phyloP scores from a whole-genome alignment of 2,113 vertebrate species.

The Spilogale gracilis region DNA sequence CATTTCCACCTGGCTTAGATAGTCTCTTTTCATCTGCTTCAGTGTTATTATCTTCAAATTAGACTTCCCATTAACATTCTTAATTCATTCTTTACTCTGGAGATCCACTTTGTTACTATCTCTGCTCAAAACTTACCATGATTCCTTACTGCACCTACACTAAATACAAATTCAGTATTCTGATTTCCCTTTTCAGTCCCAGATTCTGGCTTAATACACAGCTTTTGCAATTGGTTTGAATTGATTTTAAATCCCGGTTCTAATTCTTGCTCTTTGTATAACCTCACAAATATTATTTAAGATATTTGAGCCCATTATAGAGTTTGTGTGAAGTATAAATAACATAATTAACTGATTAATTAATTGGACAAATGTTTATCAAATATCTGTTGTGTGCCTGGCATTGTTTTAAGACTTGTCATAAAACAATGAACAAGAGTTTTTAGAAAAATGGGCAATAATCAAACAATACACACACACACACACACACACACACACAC shows the following conservation, averaged over 20 bases:
- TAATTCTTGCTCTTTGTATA: not conserved
- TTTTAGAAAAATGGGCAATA: not conserved
- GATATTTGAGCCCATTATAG: not conserved
- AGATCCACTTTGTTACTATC: not conserved
- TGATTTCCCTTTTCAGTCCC: not conserved
- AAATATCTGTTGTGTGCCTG: not conserved
- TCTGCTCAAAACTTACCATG: not conserved
- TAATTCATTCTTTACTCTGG: not conserved
- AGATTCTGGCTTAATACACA: not conserved
- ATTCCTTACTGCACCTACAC: not conserved
- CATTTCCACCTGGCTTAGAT: not conserved
- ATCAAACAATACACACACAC: not conserved
- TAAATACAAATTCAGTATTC: not conserved
- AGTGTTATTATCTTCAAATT: not conserved
- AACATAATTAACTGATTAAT: not conserved
- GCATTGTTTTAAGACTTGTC: not conserved
- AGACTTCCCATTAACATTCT: not conserved
- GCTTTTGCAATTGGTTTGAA: not conserved
- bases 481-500: not conserved
- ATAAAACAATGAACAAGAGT: not conserved
- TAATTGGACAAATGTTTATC: conserved; percentile 50
- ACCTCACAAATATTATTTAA: not conserved
- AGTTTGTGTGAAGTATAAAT: not conserved
- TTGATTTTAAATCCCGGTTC: not conserved
- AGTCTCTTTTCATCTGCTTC: not conserved